Evolutionary conservation across 2,113 vertebrate species (phyloP).

Genomic region (Sebastes fasciatus): DNA sequence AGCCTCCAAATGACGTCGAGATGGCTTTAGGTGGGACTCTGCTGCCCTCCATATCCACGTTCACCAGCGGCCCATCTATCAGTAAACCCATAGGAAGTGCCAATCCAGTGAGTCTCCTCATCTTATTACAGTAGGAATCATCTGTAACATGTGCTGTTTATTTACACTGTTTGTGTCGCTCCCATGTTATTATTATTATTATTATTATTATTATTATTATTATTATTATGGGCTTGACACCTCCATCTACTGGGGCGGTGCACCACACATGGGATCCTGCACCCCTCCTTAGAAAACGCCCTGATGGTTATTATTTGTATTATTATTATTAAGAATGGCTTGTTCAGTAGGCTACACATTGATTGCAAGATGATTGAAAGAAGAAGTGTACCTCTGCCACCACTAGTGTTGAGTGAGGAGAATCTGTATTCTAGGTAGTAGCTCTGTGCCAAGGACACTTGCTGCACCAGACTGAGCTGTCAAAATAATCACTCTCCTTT

Average conservation of each 20-base stretch:
- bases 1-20: slow-evolving; percentile 93
- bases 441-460: slow-evolving; percentile 46
- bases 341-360: not conserved
- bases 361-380: not conserved
- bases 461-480: slow-evolving; percentile 40
- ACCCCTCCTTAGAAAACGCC: not conserved
- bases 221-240: slow-evolving; percentile 48
- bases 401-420: not conserved
- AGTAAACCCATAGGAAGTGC: slow-evolving; percentile 87
- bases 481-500: slow-evolving; percentile 29
- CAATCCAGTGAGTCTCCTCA: slow-evolving; percentile 85
- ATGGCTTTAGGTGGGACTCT: slow-evolving; percentile 96
- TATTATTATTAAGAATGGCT: not conserved
- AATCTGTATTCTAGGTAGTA: slow-evolving; percentile 50
- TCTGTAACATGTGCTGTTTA: not conserved
- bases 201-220: not conserved
- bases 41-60: slow-evolving; percentile 94
- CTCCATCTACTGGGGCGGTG: slow-evolving; percentile 68
- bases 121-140: not conserved
- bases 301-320: not conserved
- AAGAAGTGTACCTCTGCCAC: not conserved
- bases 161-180: slow-evolving; percentile 32
- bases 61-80: slow-evolving; percentile 87
- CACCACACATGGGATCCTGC: slow-evolving; percentile 50
- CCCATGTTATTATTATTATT: slow-evolving; percentile 20